Evolutionary conservation across 1,140 invertebrate genomes (phyloP), one percentile per base, ranked within the genome.

Genomic region (Drosophila orena): DNA sequence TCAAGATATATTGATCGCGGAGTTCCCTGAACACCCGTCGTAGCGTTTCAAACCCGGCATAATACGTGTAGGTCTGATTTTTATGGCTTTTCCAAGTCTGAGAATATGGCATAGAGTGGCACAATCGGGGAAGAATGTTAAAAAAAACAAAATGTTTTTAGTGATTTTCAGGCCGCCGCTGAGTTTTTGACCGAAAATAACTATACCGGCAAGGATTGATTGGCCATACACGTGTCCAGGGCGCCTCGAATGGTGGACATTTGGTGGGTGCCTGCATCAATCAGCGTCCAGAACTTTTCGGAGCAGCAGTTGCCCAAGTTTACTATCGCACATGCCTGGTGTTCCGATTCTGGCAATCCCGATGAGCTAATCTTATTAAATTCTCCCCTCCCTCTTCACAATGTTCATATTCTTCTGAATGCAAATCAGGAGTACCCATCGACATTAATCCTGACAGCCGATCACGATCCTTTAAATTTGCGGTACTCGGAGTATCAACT

Each of bases 101-200:
- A n/a, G n/a, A n/a, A n/a, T n/a, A n/a, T n/a, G 17, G 17, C 38
- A 97, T 98, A 92, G 95, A 95, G 58, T 99, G 99, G 99, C 98
- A 99, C 93, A 97, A 99, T 92, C 96, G 93, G 14, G 99, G 98
- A 3, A 95, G 97, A 34, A 94, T 98, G 53, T 93, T 96, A 0
- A 98, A 99, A 99, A 77, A 99, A 99, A 92, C 98, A 99, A 93
- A 99, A 99, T 93, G 96, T 96, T 44, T 99, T 99, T 93, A 96
- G 99, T 93, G 99, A 99, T 93, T 99, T 99, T 92, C 96, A 97
- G 90, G 93, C 94, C 60, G 98, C 98, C 17, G 98, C 97, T 1
- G 95, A 98, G 92, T 99, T 97, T 93, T 94, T 99, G 8, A 94
- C 98, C 34, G n/a, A 81, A 94, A 94, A 97, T 68, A 95, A 96